Evolutionary conservation across 2,888 invertebrate genomes (phyloP), one percentile per base, ranked within the genome.

Genomic region (Gnatocerus cornutus): DNA sequence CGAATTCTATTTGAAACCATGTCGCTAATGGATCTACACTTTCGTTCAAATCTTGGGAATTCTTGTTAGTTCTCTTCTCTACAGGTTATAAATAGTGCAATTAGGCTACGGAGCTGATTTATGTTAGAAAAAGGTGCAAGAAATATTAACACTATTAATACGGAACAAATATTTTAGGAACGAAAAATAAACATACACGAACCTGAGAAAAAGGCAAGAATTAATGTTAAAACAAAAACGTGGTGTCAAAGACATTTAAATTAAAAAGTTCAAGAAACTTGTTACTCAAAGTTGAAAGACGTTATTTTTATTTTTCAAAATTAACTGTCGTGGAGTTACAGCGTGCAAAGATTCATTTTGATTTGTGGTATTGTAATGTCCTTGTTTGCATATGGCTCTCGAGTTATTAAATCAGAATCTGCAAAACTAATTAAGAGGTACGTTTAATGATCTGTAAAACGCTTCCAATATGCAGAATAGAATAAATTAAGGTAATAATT

Each of bases 31-130:
- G n/a, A 21, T 50, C 1, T 10, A 50, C 48, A 9, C 5, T 56
- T 56, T 56, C 21, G 8, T 39, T 16, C 21, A 55, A 39, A 41
- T 27, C 4, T 12, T 29, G n/a, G 8, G 14, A 50, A 50, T n/a
- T 52, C 50, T 50, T 29, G n/a, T 50, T 2, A 29, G n/a, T 5
- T 37, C 16, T 33, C 53, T 37, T 21, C 5, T 29, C 45, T 6
- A 3, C 27, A 21, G 27, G 45, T 46, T 59, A 59, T 59, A 59
- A 59, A 59, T 59, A 46, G 46, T 13, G 59, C 46, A 59, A 59
- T 59, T 59, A 59, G 59, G 14, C 59, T 43, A 46, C 46, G 30
- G 30, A 13, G 29, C 45, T 46, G 59, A 59, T 59, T 59, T 59
- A 59, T 46, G 45, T 12, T 29, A 21, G 27, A 45, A 58, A 58